phyloP scores from a whole-genome alignment of 2,797 vertebrate species.

The Thamnophis elegans region DNA sequence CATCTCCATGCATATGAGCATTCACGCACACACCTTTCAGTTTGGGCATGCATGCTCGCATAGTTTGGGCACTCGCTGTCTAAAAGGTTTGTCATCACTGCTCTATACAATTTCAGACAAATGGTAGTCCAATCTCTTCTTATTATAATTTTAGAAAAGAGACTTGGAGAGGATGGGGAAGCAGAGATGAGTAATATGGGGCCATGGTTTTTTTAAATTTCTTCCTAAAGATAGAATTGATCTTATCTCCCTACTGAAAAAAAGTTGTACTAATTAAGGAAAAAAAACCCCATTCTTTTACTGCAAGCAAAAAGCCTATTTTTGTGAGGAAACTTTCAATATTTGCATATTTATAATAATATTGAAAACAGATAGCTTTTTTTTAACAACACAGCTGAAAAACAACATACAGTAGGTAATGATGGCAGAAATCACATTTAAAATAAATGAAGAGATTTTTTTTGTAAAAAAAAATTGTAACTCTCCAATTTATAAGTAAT shows the following conservation, averaged over 20 bases:
- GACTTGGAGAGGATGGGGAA: constrained; percentile 8
- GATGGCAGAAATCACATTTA: constrained; percentile 74
- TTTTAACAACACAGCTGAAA: constrained; percentile 72
- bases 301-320: constrained; percentile 57
- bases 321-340: constrained; percentile 68
- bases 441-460: constrained; percentile 79
- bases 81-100: too few species aligned
- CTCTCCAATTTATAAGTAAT: constrained; percentile 80
- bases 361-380: constrained; percentile 66
- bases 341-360: constrained; percentile 74
- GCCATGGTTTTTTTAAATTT: constrained; percentile 43
- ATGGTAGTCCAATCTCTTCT: background rate
- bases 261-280: constrained; percentile 55
- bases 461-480: constrained; percentile 62
- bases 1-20: too few species aligned
- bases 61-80: too few species aligned
- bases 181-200: constrained; percentile 28
- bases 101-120: background rate
- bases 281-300: constrained; percentile 50
- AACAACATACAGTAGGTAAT: constrained; percentile 82
- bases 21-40: too few species aligned
- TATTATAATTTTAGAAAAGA: background rate
- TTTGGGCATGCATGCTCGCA: too few species aligned
- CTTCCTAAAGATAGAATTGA: constrained; percentile 41
- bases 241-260: constrained; percentile 48